A percentile compares a stretch with the other conserved stretches of the same genome.
These are phyloP conservation scores for Agrochola macilenta DNA, from an alignment of 2,888 invertebrate genomes.

Conservation along the genomic window DNA sequence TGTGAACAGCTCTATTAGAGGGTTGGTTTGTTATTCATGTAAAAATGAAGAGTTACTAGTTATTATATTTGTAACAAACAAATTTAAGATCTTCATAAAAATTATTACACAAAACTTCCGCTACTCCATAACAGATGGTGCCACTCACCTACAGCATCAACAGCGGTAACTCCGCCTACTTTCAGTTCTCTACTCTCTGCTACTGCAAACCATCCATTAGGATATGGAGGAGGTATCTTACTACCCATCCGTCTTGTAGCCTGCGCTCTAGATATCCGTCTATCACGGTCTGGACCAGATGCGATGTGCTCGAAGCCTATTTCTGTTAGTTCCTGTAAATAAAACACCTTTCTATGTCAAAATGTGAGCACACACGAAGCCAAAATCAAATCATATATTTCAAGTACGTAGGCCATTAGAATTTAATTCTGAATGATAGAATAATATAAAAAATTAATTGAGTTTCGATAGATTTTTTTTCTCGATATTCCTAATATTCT, in stretches of 20 bases:
- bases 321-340: slow-evolving; percentile 85
- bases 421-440: no score
- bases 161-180: slow-evolving; percentile 89
- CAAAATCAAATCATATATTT: no score
- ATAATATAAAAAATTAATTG: no score
- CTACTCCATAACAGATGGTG: slow-evolving; percentile 57
- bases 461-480: no score
- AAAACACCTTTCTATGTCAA: no score
- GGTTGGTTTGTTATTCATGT: neutral
- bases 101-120: neutral
- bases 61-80: no score
- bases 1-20: neutral
- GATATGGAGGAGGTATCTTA: slow-evolving; percentile 94
- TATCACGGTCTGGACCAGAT: slow-evolving; percentile 73
- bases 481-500: no score
- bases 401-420: no score
- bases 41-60: neutral
- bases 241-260: slow-evolving; percentile 91
- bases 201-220: slow-evolving; percentile 97
- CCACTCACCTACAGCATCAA: slow-evolving; percentile 92
- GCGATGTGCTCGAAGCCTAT: slow-evolving; percentile 86
- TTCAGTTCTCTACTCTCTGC: slow-evolving; percentile 92
- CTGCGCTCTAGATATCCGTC: slow-evolving; percentile 86
- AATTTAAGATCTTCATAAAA: no score
- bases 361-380: no score